Percentiles rank a stretch among this genome's conserved stretches.
These are phyloP conservation scores for Tyria jacobaeae DNA, from an alignment of 2,888 invertebrate species.

Conservation along the genomic window DNA sequence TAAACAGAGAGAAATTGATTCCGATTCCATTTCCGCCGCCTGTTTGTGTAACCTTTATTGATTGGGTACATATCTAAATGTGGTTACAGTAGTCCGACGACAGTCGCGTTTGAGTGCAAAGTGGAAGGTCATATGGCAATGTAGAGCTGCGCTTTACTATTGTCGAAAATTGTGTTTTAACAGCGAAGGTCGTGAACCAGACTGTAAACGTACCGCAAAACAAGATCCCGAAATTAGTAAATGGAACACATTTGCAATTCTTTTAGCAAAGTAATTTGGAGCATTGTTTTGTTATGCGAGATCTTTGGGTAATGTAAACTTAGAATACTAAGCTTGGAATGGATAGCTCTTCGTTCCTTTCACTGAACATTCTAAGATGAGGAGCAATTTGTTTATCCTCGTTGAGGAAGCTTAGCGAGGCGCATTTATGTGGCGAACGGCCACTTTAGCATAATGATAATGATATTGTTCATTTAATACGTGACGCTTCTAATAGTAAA, in stretches of 20 bases:
- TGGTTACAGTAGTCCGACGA: constrained; percentile 2
- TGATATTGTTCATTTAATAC: not conserved
- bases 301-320: constrained; percentile 57
- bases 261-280: constrained; percentile 51
- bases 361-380: constrained; percentile 29
- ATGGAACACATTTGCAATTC: constrained; percentile 42
- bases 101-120: constrained; percentile 7
- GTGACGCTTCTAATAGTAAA: not conserved
- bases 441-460: not conserved
- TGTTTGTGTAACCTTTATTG: constrained; percentile 13
- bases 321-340: constrained; percentile 40
- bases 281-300: constrained; percentile 42
- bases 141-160: constrained; percentile 31
- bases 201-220: constrained; percentile 19
- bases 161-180: constrained; percentile 21
- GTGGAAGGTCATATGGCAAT: constrained; percentile 23
- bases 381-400: constrained; percentile 20
- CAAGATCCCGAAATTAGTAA: constrained; percentile 28
- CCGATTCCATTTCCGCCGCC: constrained; percentile 6
- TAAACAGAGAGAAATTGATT: constrained; percentile 17
- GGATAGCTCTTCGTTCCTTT: constrained; percentile 27
- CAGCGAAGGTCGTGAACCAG: constrained; percentile 32
- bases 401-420: not conserved
- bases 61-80: constrained; percentile 14
- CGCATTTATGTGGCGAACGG: not conserved